Evolutionary conservation across 2,113 vertebrate species (phyloP).

Genomic region (Dermatemys mawii): DNA sequence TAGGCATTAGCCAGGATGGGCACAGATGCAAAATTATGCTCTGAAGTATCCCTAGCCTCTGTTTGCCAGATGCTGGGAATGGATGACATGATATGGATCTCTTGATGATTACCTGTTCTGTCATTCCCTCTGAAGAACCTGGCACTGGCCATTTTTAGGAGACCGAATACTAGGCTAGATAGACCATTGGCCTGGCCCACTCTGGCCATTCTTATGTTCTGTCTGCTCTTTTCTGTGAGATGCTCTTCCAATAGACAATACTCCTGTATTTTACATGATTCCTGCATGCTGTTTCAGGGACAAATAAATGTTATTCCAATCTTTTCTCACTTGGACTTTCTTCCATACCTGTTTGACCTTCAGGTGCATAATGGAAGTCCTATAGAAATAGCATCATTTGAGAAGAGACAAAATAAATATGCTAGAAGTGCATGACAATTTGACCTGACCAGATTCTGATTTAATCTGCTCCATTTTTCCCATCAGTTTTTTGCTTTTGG

Average conservation of each 20-base stretch:
- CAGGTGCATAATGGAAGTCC: not conserved
- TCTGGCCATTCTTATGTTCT: too few relatives aligned
- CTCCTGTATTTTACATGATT: not conserved
- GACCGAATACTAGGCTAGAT: too few relatives aligned
- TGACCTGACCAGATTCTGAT: rapidly evolving
- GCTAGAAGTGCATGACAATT: not conserved
- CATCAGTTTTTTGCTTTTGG: not conserved
- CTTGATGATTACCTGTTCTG: not conserved
- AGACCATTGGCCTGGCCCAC: too few relatives aligned
- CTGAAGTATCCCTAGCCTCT: too few relatives aligned
- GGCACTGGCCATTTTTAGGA: not conserved
- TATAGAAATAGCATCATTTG: not conserved
- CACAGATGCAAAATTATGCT: too few relatives aligned
- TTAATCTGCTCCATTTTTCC: not conserved
- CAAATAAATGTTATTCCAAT: not conserved
- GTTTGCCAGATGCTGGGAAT: too few relatives aligned
- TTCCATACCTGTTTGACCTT: not conserved
- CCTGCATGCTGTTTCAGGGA: not conserved
- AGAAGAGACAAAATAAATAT: not conserved
- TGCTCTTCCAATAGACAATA: not conserved
- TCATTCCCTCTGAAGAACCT: not conserved
- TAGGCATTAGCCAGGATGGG: too few relatives aligned
- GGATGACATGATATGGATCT: too few relatives aligned
- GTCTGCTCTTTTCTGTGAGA: not conserved
- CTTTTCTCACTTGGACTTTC: not conserved